phyloP scores from a whole-genome alignment of 2,113 vertebrate species.

The Saiga tatarica region DNA sequence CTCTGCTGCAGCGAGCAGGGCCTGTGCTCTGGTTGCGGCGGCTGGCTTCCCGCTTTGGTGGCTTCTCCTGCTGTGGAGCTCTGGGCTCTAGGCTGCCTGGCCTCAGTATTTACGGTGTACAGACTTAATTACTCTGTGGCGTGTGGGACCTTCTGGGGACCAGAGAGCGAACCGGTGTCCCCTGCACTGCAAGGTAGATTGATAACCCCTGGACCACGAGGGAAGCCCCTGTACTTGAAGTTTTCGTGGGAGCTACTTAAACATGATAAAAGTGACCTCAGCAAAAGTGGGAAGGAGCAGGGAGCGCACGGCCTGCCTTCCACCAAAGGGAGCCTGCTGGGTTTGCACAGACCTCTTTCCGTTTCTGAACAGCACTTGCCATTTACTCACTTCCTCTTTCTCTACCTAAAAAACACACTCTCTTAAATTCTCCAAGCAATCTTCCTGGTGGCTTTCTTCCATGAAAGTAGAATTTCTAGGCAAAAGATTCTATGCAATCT shows the following conservation, averaged over 20 bases:
- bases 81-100: not conserved
- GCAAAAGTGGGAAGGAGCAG: not conserved
- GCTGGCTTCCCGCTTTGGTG: accelerated
- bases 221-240: not conserved
- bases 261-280: not conserved
- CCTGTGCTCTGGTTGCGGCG: accelerated
- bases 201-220: accelerated
- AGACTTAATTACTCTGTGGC: no score
- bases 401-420: no score
- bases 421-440: no score
- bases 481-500: no score
- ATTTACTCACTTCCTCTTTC: no score
- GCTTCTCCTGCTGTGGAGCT: no score
- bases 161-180: accelerated
- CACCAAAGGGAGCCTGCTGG: not conserved
- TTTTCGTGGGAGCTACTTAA: not conserved
- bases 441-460: no score
- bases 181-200: no score
- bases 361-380: no score
- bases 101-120: accelerated
- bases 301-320: not conserved
- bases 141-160: no score
- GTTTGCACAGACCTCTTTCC: not conserved
- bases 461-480: no score
- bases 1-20: no score